Base-by-base conservation (phyloP, 2,113 vertebrate species). In the Podarcis muralis region DNA sequence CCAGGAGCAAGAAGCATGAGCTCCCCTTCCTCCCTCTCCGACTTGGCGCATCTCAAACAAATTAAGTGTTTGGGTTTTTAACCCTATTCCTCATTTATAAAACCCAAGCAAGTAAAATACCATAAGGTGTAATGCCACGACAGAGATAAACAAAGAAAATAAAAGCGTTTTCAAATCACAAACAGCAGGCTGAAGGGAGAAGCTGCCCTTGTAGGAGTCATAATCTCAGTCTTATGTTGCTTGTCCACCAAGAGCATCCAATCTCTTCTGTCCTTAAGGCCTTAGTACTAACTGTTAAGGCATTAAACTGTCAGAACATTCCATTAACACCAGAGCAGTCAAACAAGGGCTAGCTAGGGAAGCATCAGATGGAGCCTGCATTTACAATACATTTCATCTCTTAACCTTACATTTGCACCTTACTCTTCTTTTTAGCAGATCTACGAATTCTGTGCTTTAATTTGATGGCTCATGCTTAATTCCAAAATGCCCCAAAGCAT, bases 51-150 rank as follows among this genome's bases (percentile, higher is more conserved):
- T 62, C 4, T 0, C 77, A 62, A 18, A 84, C 75, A 89, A 93
- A 93, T 76, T n/a, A 93, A 92, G 90, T 32, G 66, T 1, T 68
- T 83, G 83, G 68, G 53, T 69, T 87, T 69, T 80, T 79, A 66
- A 77, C 25, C 27, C 18, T 37, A 27, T 4, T 68, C n/a, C 23
- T 23, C 22, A 27, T 23, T 81, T 72, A 69, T 43, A 80, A 43
- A 87, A 57, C 9, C n/a, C 22, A 35, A 80, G 65, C n/a, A 71
- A 27, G 27, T 40, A 35, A 37, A 59, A 37, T 22, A 40, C 68
- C 35, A 8, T 40, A 87, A 81, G 25, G 53, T 15, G 6, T 43
- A 81, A 81, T 79, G 62, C 79, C 35, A 27, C 15, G 12, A 6
- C 7, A 40, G n/a, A 22, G 40, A 32, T 53, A 32, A 48, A 59